Base-by-base conservation (phyloP, 2,888 invertebrate species). In the Hemicrepidius hirtus region DNA sequence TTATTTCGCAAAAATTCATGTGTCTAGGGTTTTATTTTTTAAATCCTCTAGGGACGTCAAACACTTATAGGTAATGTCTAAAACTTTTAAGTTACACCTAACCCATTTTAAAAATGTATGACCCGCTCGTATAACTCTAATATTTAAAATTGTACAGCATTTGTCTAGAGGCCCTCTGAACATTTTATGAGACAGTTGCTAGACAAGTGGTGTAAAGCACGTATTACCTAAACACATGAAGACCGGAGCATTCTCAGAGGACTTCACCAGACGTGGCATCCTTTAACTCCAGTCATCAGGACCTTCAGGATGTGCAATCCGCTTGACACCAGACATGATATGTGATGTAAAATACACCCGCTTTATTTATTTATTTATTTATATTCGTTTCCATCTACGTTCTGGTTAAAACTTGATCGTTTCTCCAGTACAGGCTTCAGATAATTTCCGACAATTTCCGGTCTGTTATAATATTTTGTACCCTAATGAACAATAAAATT, bases 181-280 rank as follows among this genome's bases (percentile, higher is more conserved):
- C 73, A 74, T 75, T 78, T 75, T 78, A 78, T 74, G 75, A 73
- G 78, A 76, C 78, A 75, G 71, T 68, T 73, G 66, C 73, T 75
- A 76, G 78, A 78, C 78, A 77, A 74, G 76, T 70, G 74, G 73
- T 72, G 74, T 76, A 76, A 78, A 78, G 74, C 75, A 76, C 76
- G 73, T 75, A 75, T 73, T 73, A 69, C 68, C 59, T 55, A 72
- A 68, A 65, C 71, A 65, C 68, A 69, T 76, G 66, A 73, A 71
- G 70, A 55, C 68, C 63, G 65, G 68, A 75, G 71, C 68, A 69
- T 75, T 66, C 73, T 75, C 75, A 32, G 49, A 74, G 74, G 74
- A 74, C 65, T 37, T 41, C 35, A 21, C 55, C 68, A 57, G 59
- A 68, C 74, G 63, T 70, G 71, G 71, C 65, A 65, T 74, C 66